These are phyloP conservation scores for Takifugu rubripes DNA, from an alignment of 2,797 vertebrate genomes.

Conservation along the genomic window DNA sequence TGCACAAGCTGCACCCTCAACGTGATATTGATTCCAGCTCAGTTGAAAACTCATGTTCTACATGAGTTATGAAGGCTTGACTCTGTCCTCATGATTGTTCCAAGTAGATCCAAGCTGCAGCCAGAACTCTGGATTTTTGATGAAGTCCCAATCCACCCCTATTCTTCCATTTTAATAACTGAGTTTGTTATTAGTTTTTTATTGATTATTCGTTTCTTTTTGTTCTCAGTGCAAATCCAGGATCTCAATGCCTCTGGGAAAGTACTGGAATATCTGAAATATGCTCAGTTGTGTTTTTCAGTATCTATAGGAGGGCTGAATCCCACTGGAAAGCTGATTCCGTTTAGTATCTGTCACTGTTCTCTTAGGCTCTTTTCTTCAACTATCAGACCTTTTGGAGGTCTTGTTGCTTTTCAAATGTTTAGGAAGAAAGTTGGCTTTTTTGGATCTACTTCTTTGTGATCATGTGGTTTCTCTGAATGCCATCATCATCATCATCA, in stretches of 20 bases:
- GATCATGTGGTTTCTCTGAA: constrained; percentile 13
- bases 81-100: constrained; percentile 59
- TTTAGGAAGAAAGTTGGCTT: constrained; percentile 12
- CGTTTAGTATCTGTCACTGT: no score
- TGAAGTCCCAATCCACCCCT: no score
- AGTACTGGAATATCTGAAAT: no score
- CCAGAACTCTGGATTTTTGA: constrained; percentile 12
- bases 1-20: constrained; percentile 84
- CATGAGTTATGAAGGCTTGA: constrained; percentile 74
- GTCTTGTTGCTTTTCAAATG: constrained; percentile 2
- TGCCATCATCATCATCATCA: constrained; percentile 4
- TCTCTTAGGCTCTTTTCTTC: not conserved
- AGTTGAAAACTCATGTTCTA: constrained; percentile 70
- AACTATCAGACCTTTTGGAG: not conserved
- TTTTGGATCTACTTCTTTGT: constrained; percentile 70
- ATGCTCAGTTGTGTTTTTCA: not conserved
- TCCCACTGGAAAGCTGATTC: no score
- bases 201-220: constrained; percentile 29
- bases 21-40: constrained; percentile 4
- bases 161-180: not conserved
- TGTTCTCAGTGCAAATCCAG: constrained; percentile 30
- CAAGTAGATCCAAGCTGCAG: constrained; percentile 70
- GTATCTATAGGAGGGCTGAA: no score
- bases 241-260: constrained; percentile 17
- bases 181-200: constrained; percentile 12